phyloP scores from a whole-genome alignment of 2,797 vertebrate species.

The Sebastes glaucus region DNA sequence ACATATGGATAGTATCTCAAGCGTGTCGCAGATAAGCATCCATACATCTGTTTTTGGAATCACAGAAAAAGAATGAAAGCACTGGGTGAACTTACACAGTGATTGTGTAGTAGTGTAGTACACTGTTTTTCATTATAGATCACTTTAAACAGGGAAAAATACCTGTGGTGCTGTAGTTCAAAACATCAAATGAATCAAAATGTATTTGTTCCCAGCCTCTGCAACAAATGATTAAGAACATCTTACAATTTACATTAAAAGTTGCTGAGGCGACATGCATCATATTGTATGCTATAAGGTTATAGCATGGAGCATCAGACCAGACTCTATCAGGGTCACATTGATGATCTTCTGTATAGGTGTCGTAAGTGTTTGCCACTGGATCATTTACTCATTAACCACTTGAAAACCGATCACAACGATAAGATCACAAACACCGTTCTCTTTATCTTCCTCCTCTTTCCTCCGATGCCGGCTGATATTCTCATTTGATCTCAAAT shows the following conservation, averaged over 20 bases:
- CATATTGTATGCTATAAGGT: not conserved
- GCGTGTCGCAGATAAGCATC: not conserved
- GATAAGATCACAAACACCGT: conserved; percentile 10
- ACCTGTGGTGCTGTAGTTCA: not conserved
- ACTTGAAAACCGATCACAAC: not conserved
- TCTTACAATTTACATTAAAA: not conserved
- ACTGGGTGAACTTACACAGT: not conserved
- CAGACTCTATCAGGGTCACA: not conserved
- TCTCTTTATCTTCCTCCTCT: not conserved
- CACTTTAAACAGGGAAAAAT: not conserved
- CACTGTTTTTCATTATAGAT: not conserved
- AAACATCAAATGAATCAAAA: not conserved
- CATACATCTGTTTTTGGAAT: not conserved
- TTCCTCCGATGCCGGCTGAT: not conserved
- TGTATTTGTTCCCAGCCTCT: not conserved
- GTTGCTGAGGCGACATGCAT: not conserved
- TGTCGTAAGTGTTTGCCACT: not conserved
- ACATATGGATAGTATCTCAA: not conserved
- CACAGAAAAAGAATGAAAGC: not conserved
- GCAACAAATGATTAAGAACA: not conserved
- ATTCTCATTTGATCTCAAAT: conserved; percentile 44
- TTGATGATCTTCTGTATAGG: not conserved
- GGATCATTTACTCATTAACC: conserved; percentile 17
- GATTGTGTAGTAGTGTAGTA: not conserved
- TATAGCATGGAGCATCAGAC: not conserved